Percentiles rank a stretch among this genome's conserved stretches.
These are phyloP conservation scores for Lepidocolaptes lacrymiger DNA, from an alignment of 2,797 vertebrate genomes.

Conservation along the genomic window DNA sequence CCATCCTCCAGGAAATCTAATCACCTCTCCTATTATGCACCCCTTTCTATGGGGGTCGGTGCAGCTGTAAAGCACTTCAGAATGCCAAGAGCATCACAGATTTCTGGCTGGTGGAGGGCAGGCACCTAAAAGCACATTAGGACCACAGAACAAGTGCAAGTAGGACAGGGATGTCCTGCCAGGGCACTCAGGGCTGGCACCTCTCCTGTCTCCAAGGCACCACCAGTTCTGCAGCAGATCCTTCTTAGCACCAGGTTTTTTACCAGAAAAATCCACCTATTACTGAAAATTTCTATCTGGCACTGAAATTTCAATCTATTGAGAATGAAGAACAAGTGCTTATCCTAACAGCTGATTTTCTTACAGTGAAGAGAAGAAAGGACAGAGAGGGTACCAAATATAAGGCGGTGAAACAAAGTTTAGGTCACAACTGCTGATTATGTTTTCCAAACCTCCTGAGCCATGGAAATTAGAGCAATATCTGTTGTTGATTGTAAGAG, in stretches of 20 bases:
- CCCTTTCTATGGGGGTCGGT: neutral
- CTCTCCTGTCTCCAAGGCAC: neutral
- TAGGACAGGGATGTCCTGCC: neutral
- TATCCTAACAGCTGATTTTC: neutral
- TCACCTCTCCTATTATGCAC: neutral
- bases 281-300: neutral
- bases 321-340: neutral
- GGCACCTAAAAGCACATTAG: neutral
- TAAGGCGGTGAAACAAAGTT: neutral
- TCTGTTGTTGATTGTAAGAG: neutral
- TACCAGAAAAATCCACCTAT: neutral
- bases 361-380: neutral
- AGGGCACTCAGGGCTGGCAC: neutral
- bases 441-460: neutral
- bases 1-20: neutral
- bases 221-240: neutral
- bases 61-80: neutral
- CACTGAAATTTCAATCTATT: neutral
- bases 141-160: neutral
- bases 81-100: neutral
- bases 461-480: neutral
- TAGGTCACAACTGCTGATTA: neutral
- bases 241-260: neutral
- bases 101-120: neutral
- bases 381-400: neutral